Conservation (phyloP, 2,113 vertebrate genomes). For the Oreochromis niloticus region DNA sequence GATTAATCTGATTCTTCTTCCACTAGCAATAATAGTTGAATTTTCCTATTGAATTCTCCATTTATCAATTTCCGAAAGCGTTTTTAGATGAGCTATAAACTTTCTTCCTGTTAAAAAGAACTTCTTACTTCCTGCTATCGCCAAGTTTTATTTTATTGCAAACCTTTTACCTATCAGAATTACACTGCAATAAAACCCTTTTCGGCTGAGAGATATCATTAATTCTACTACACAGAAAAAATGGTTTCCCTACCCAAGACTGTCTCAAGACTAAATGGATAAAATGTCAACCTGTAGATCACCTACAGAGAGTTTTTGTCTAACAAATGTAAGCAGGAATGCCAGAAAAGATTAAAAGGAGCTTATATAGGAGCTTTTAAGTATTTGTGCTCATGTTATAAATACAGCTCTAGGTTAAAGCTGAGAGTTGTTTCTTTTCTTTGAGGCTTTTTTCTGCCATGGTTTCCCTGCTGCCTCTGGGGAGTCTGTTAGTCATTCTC, state of each 20-base stretch:
- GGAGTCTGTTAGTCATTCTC: conserved; percentile 46
- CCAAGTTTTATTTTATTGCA: background rate
- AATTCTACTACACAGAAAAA: background rate
- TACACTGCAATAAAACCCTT: background rate
- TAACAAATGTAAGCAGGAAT: background rate
- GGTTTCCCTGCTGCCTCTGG: conserved; percentile 13
- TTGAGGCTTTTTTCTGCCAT: background rate
- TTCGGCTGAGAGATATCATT: background rate
- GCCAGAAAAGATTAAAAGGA: background rate
- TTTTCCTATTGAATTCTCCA: background rate
- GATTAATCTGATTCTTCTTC: background rate
- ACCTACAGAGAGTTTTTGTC: background rate
- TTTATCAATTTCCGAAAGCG: background rate
- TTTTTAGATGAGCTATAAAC: background rate
- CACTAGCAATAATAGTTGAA: background rate
- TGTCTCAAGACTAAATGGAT: background rate
- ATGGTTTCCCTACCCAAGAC: background rate
- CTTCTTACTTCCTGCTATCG: background rate
- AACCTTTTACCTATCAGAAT: background rate
- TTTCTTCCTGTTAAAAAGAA: background rate
- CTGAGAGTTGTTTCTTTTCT: conserved; percentile 43
- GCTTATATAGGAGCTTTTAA: background rate
- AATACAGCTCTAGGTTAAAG: conserved; percentile 11
- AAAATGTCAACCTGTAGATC: background rate
- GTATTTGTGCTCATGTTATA: conserved; percentile 21